Evolutionary conservation across 2,888 invertebrate genomes (phyloP), one percentile per base, ranked within the genome.

Genomic region (Ptycholaimellus sp.): DNA sequence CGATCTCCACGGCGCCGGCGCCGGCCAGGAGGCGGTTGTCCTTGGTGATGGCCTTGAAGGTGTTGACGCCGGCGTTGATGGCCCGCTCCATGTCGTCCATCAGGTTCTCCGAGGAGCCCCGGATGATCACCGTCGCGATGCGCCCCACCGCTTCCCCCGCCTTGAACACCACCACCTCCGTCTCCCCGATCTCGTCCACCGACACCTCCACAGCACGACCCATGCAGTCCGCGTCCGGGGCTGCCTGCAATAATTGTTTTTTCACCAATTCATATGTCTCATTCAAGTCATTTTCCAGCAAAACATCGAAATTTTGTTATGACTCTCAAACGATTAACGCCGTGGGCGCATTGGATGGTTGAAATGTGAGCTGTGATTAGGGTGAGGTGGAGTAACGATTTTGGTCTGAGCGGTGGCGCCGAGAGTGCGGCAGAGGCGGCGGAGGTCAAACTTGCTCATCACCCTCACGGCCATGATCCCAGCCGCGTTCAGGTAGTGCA

Each of bases 1-100:
- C 83, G 37, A 90, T 75, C 67, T 99, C 96, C 2, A 73, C 72
- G 2, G 93, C 90, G 32, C 93, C 93, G 37, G 81, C 96, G 35
- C 96, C 96, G 31, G 93, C 73, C 18, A 96, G 59, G 50, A 82
- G 72, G 21, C 38, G 33, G 21, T 50, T 46, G 49, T 69, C 80
- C 54, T 73, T 72, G 1, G 77, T 73, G 27, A 83, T 66, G 36
- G 77, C 76, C 61, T 96, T 99, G 64, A 82, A 96, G 23, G 85
- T 90, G 59, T 99, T 99, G 17, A 99, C 83, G 42, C 87, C 96
- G 66, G 99, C 96, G 63, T 99, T 87, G 51, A 99, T 73, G 20
- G 93, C 83, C 42, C 96, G 70, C 63, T 96, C 96, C 52, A 96
- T 76, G 53, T 99, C 96, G 60, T 99, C 96, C 81, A 99, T 82